Base-by-base conservation (phyloP, 2,888 invertebrate species). In the Electrophaes corylata region DNA sequence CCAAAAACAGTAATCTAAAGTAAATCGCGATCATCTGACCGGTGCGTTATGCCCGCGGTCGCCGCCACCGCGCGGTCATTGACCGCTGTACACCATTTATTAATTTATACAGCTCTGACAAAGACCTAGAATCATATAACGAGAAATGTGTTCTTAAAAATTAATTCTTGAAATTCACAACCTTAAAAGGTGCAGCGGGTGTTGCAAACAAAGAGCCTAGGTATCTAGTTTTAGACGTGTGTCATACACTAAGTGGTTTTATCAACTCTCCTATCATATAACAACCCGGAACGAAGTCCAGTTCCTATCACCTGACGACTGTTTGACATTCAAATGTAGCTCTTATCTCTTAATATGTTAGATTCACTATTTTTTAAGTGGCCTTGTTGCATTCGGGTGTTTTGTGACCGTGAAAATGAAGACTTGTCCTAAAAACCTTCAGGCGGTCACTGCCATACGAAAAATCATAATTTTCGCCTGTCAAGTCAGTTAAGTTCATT, bases 321-420 rank as follows among this genome's bases (percentile, higher is more conserved):
- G 48, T 46, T 47, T 63, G 67, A 70, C 66, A 67, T 69, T 71
- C 65, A 60, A 65, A 64, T 58, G 19, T 60, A 40, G 51, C 40
- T 40, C 26, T 53, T 46, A 59, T 50, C 45, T 14, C 5, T 43
- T 19, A 12, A 8, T n/a, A n/a, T 3, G 31, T 44, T 29, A 14
- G 14, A 29, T 18, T 43, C 3, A 53, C 11, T 53, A 26, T 46
- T 11, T 20, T 1, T 46, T 39, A 33, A 19, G 39, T 37, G 44
- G 26, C 18, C 16, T 37, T 35, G 10, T 12, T 48, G 37, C 47
- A 35, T 33, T 35, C 35, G 12, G 31, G 45, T 31, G 23, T n/a
- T 41, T 18, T 1, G 11, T 45, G 45, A 10, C 6, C 11, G 18
- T 18, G 18, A 31, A 45, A 18, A 4, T 12, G 4, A 23, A n/a